Conservation (phyloP, 2,888 invertebrate genomes). For the Carpatolechia fugitivella region DNA sequence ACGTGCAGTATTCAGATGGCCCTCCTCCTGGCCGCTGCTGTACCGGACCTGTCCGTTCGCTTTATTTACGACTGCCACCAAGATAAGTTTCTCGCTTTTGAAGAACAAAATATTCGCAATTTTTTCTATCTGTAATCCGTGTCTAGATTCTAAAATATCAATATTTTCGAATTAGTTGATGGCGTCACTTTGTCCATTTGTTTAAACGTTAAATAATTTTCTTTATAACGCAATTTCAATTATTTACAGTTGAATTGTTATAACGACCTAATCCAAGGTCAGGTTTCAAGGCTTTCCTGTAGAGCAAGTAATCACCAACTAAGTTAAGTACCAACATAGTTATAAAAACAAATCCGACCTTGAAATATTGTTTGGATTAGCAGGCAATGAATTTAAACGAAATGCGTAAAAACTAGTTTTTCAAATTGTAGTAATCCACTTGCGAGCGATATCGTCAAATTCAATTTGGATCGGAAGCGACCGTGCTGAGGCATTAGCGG, state of each 20-base stretch:
- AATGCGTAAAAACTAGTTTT: neutral
- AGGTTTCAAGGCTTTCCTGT: slow-evolving; percentile 4
- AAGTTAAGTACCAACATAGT: neutral
- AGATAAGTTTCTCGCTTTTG: slow-evolving; percentile 34
- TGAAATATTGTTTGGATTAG: neutral
- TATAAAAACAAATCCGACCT: slow-evolving; percentile 8
- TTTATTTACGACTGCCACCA: slow-evolving; percentile 32
- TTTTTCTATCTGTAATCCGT: too few relatives aligned
- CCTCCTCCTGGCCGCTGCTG: slow-evolving; percentile 31
- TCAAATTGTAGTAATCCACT: neutral
- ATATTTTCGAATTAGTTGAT: neutral
- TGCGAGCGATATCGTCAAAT: slow-evolving; percentile 29
- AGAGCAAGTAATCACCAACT: neutral
- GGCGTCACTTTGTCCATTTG: neutral
- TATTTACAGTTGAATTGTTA: neutral
- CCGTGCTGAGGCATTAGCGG: slow-evolving; percentile 54
- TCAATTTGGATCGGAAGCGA: slow-evolving; percentile 55
- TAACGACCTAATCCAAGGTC: neutral
- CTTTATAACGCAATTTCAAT: neutral
- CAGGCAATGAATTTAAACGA: neutral
- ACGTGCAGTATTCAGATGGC: slow-evolving; percentile 48
- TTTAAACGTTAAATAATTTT: neutral
- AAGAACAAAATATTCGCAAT: neutral
- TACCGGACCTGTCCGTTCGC: slow-evolving; percentile 30
- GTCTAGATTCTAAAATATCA: too few relatives aligned